Base-by-base conservation (phyloP, 2,797 vertebrate species). In the Sebastes dallii region DNA sequence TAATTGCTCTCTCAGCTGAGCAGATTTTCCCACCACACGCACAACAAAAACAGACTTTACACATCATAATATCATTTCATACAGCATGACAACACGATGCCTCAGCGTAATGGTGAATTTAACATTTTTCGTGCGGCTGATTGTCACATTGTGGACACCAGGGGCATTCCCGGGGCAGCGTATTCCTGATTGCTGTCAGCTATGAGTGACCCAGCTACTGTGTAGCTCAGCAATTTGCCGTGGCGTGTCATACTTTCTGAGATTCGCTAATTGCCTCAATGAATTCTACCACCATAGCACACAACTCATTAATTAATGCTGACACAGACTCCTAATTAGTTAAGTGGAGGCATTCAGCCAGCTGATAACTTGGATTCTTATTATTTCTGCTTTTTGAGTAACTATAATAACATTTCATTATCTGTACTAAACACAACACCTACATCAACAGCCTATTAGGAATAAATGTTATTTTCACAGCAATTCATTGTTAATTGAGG, bases 241-340 rank as follows among this genome's bases (percentile, higher is more conserved):
- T 12, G 6, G 67, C 72, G 58, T 70, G 50, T 82, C 71, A 39
- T 22, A 66, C 80, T 89, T 89, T 86, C 81, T 56, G 77, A 82
- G 72, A 79, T 81, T 66, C 76, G 54, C 81, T 88, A 90, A 94
- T 90, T 93, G 80, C 86, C 75, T 88, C 55, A 64, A 83, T 84
- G 77, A 86, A 87, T 90, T 92, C 83, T 74, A 70, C 80, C 82
- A 72, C 84, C 56, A 85, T 58, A 59, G 85, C 82, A 84, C 81
- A 75, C 86, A 87, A 90, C 85, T 92, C 88, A 91, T 90, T 90
- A 92, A 90, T 87, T 90, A 92, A 90, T 87, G 88, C 92, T 81
- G 90, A 91, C 86, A 85, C 81, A 76, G 83, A 61, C 84, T 86
- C 85, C 30, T 93, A 94, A 95, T 94, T 91, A 93, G 89, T 89